Evolutionary conservation across 2,797 vertebrate species (phyloP), one percentile per base, ranked within the genome.

Genomic region (Argyrosomus regius): DNA sequence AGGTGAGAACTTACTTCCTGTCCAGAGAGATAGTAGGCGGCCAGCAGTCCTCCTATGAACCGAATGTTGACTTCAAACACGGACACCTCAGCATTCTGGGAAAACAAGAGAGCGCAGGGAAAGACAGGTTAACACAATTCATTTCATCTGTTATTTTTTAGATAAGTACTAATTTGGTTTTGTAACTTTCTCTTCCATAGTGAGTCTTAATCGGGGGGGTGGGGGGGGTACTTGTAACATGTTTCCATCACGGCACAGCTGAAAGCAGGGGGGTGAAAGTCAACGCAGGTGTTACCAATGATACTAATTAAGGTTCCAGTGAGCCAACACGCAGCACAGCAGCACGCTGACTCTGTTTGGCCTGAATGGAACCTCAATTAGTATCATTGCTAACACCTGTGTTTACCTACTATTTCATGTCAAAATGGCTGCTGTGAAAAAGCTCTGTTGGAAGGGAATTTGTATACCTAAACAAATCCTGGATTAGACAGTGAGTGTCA

Each of bases 21-120:
- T 93, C 98, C 98, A 53, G 98, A 99, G 81, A 99, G 97, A 90
- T 99, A 99, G 89, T 98, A 98, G 0, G 98, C 97, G 35, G 98
- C 97, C 83, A 99, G 94, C 35, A 99, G 95, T 78, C 98, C 98
- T 6, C 98, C 98, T 39, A 99, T 99, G 93, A 99, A 99, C 20
- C 98, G 97, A 83, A 99, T 99, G 90, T 99, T 99, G 93, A 99
- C 98, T 92, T 99, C 98, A 93, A 99, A 99, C 84, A 99, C 98
- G 5, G 98, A 99, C 16, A 99, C 98, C 90, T 99, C 98, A 0
- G 97, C 96, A 92, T 99, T 99, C 98, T 99, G 95, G 80, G 71
- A 84, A 87, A 76, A 87, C 16, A 80, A 69, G 24, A 50, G 6
- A 57, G 31, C 35, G 77, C 73, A 83, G 58, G 70, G 4, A 13